Evolutionary conservation across 2,113 vertebrate species (phyloP).

Genomic region (Cygnus atratus): DNA sequence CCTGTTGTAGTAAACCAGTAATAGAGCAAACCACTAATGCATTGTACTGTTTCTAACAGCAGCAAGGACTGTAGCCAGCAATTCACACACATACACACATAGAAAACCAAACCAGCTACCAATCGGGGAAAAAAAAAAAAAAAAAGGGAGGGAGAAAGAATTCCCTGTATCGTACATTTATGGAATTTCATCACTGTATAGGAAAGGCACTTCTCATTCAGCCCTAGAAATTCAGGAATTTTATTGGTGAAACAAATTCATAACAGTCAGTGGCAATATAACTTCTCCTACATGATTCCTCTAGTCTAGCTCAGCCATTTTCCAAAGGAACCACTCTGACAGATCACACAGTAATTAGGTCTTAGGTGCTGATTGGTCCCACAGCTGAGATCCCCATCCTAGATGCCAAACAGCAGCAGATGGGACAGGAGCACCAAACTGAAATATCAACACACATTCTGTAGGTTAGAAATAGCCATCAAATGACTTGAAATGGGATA

Average conservation of each 20-base stretch:
- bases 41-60: background rate
- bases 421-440: background rate
- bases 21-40: background rate
- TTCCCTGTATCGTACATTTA: background rate
- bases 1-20: background rate
- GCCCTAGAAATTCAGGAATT: background rate
- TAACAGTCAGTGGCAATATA: background rate
- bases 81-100: background rate
- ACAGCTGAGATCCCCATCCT: background rate
- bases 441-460: background rate
- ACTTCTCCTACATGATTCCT: background rate
- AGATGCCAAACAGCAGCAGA: background rate
- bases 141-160: background rate
- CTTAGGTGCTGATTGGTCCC: background rate
- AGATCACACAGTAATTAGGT: background rate
- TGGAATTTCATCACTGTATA: background rate
- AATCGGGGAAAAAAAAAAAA: background rate
- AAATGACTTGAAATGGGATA: background rate
- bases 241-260: background rate
- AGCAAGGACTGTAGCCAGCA: background rate
- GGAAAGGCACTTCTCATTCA: background rate
- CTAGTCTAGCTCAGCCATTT: background rate
- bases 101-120: background rate
- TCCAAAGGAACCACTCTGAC: background rate
- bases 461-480: background rate